phyloP scores from a whole-genome alignment of 2,113 vertebrate genomes.

The Mohoua ochrocephala region DNA sequence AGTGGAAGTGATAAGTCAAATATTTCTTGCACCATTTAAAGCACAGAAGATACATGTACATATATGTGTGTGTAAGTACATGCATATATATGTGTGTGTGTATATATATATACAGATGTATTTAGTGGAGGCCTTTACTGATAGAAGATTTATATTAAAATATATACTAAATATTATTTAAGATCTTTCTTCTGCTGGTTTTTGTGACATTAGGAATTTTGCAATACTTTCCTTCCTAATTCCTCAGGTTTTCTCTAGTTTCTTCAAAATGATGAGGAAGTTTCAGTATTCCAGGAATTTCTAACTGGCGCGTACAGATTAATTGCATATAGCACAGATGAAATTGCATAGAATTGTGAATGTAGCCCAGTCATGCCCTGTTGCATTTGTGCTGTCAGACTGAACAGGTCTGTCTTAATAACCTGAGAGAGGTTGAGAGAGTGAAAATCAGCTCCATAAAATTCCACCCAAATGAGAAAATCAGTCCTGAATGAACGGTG shows the following conservation, averaged over 20 bases:
- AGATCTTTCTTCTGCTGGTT: background rate
- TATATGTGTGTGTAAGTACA: background rate
- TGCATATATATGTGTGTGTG: accelerated
- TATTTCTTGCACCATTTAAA: background rate
- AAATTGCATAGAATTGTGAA: background rate
- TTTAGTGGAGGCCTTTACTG: background rate
- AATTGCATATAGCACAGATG: background rate
- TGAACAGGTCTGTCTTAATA: background rate
- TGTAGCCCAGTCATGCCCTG: background rate
- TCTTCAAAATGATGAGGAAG: background rate
- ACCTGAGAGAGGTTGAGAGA: background rate
- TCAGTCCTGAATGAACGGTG: background rate
- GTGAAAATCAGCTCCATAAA: conserved; percentile 1
- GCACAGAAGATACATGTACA: background rate
- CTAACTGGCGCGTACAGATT: background rate
- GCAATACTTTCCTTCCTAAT: background rate
- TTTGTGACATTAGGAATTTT: background rate
- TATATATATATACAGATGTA: background rate
- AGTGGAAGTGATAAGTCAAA: background rate
- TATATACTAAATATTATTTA: background rate
- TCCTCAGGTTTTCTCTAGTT: background rate
- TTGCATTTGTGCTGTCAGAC: background rate
- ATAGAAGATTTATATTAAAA: background rate
- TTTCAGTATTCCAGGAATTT: background rate
- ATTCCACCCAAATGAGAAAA: conserved; percentile 29